Base-by-base conservation (phyloP, 2,797 vertebrate genomes). In the Tapirus indicus region DNA sequence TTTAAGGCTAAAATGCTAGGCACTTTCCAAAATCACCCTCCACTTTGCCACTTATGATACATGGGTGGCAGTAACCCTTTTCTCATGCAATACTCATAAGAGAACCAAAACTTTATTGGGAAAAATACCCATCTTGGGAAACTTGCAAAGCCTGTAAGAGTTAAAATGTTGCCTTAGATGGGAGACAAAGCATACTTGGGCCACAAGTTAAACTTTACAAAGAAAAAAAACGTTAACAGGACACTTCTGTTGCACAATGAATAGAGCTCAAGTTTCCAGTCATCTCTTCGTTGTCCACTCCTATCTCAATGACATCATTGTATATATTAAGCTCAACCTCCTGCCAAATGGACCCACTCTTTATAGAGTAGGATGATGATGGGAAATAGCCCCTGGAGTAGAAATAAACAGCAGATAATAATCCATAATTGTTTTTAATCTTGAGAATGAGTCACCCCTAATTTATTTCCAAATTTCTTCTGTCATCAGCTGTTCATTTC, bases 351-450 rank as follows among this genome's bases (percentile, higher is more conserved):
- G 14, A 91, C 69, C 74, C 71, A 58, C 35, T 97, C 60, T 86
- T 71, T 52, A 74, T 25, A 93, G 75, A 62, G 92, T 21, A 88
- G 83, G 62, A 87, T 8, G 74, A 87, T 72, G 96, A 94, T 21
- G 44, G 95, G 49, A 97, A 97, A 95, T 44, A 96, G 78, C 95
- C 95, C 95, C 96, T 96, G 92, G 77, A 92, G 52, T 92, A 44
- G 95, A 97, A 96, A 95, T 97, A 97, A 97, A 96, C 60, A 97
- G 82, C 91, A 95, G 91, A 95, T 97, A 97, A 98, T 97, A 96
- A 97, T 95, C 87, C 95, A 92, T 94, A 96, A 95, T 96, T 97
- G 93, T 97, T 97, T 97, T 97, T 97, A 96, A 96, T 97, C 93
- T 95, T 94, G 69, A 82, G 11, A 49, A 71, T 97, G 96, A 98